Base-by-base conservation (phyloP, 2,113 vertebrate species). In the Rhombomys opimus region DNA sequence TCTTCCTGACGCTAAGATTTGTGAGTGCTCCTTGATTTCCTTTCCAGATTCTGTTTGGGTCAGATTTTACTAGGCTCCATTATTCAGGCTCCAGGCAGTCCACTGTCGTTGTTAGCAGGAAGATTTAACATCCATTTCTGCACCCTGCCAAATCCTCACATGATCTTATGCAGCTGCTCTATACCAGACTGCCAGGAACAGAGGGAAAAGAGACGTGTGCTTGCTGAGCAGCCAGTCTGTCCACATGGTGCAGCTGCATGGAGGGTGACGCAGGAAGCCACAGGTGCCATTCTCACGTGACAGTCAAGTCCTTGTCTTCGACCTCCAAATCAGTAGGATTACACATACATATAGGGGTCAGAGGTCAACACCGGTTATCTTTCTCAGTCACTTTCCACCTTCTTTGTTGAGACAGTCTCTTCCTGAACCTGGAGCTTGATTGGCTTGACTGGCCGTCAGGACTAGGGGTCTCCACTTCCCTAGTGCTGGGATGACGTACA, bases 21-120 rank as follows among this genome's bases (percentile, higher is more conserved):
- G 82, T 32, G n/a, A 87, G 78, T 84, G 63, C 68, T 57, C 35
- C 94, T 76, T 38, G 94, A 90, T 94, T 89, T 87, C 92, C 90
- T 70, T 61, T 82, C 54, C 95, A 82, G 72, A 50, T 68, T 88
- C 46, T 76, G 54, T 70, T 87, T 82, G 27, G 65, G 93, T 90
- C 87, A 30, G 59, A 52, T 85, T 95, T 92, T 90, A 35, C 20
- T 59, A 82, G 65, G 65, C 63, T n/a, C 68, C 78, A 67, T 93
- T 68, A 91, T 50, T 97, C 73, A 85, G 9, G 70, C 18, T 30
- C 54, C 17, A 87, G 23, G 20, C 77, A 35, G 72, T 15, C 67
- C 54, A 23, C 13, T 15, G 82, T 11, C 32, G 13, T 0, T 22
- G 41, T 35, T 54, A 86, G 32, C 27, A 59, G 22, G 32, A 20